Percentiles rank a stretch among this genome's conserved stretches.
Evolutionary conservation across 2,888 invertebrate species (phyloP).

Genomic region (Pristionchus exspectatus): DNA sequence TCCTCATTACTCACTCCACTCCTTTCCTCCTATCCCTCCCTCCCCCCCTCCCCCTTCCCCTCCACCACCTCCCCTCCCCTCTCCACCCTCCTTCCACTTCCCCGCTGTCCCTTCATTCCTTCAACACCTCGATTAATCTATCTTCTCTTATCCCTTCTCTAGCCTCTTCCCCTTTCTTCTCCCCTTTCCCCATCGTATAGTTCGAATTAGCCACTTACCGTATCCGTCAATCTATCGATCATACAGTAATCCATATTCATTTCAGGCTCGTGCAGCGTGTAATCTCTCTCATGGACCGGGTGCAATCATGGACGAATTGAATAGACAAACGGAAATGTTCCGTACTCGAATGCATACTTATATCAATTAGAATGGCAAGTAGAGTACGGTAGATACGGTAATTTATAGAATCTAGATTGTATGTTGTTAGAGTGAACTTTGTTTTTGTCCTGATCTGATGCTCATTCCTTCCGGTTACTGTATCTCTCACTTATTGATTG

Average conservation of each 20-base stretch:
- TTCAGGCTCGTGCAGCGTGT: slow-evolving; percentile 33
- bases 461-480: not conserved
- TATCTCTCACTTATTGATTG: not conserved
- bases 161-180: not conserved
- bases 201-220: not conserved
- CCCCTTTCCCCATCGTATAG: not conserved
- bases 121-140: slow-evolving; percentile 45
- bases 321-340: not conserved
- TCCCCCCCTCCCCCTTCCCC: not conserved
- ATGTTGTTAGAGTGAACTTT: not conserved
- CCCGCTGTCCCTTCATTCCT: not conserved
- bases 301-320: not conserved
- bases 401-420: not conserved
- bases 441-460: not conserved
- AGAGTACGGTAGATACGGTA: not conserved
- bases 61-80: not conserved
- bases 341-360: not conserved
- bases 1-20: slow-evolving; percentile 46
- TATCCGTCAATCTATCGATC: not conserved
- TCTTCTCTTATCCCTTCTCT: slow-evolving; percentile 46
- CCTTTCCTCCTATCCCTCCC: not conserved
- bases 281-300: slow-evolving; percentile 38
- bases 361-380: not conserved
- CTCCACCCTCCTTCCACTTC: not conserved
- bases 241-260: not conserved